A percentile compares a stretch with the other conserved stretches of the same genome.
These are phyloP conservation scores for Oxyruncus cristatus DNA, from an alignment of 2,113 vertebrate genomes.

Conservation along the genomic window DNA sequence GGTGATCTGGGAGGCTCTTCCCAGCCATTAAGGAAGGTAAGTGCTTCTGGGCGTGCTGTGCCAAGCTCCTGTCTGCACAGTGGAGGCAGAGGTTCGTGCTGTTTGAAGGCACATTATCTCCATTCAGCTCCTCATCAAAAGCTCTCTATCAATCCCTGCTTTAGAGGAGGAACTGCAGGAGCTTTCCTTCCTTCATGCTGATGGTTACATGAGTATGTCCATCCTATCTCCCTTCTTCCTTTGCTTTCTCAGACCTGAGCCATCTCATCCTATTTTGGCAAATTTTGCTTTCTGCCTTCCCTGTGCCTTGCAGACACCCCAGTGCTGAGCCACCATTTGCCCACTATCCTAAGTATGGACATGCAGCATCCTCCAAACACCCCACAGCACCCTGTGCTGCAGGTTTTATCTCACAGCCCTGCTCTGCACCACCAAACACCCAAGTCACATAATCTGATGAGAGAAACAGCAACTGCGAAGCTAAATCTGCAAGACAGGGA, in stretches of 20 bases:
- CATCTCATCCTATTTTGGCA: background rate
- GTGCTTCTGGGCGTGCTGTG: background rate
- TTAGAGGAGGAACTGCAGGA: background rate
- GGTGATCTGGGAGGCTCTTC: background rate
- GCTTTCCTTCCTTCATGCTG: background rate
- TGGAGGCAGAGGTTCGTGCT: background rate
- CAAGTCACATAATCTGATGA: accelerated
- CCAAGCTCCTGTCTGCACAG: background rate
- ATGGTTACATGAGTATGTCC: background rate
- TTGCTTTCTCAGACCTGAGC: background rate
- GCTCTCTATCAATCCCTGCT: background rate
- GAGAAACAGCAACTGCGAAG: accelerated
- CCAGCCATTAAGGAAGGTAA: background rate
- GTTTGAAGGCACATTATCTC: slow-evolving; percentile 5
- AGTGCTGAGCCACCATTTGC: background rate
- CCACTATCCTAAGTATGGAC: background rate
- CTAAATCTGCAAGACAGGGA: background rate
- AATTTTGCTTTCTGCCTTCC: background rate
- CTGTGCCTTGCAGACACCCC: background rate
- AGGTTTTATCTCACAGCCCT: background rate
- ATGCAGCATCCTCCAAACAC: accelerated
- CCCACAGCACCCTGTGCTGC: background rate
- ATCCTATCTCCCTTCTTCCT: background rate
- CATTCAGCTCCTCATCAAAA: background rate
- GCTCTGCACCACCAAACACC: background rate